These are phyloP conservation scores for Drosophila mercatorum DNA, from an alignment of 2,888 invertebrate species.

Conservation along the genomic window DNA sequence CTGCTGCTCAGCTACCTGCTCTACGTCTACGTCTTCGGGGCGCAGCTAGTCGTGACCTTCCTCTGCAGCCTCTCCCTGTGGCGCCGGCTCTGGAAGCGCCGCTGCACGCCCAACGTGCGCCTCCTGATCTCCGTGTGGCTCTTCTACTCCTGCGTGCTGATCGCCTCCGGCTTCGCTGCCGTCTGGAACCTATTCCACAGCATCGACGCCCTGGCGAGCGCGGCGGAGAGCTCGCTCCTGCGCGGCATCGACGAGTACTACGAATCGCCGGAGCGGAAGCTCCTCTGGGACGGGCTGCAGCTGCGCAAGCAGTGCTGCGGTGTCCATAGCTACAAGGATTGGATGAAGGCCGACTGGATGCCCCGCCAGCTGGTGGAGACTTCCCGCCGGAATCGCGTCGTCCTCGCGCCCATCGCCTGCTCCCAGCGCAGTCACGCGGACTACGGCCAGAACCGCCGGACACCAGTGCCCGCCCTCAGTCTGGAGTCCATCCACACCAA, in stretches of 20 bases:
- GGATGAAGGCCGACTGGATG: slow-evolving; percentile 82
- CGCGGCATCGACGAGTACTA: slow-evolving; percentile 83
- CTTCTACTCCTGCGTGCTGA: slow-evolving; percentile 73
- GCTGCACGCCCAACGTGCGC: slow-evolving; percentile 71
- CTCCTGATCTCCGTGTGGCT: slow-evolving; percentile 76
- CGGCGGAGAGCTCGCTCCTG: slow-evolving; percentile 70
- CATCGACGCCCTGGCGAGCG: slow-evolving; percentile 55
- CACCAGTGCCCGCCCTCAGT: slow-evolving; percentile 55
- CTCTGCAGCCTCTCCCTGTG: slow-evolving; percentile 74
- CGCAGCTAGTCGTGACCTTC: slow-evolving; percentile 71
- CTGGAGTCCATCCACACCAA: slow-evolving; percentile 68
- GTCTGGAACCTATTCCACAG: slow-evolving; percentile 70
- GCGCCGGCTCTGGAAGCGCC: slow-evolving; percentile 71
- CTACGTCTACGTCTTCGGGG: slow-evolving; percentile 71
- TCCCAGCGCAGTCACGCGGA: slow-evolving; percentile 54
- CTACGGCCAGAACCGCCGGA: slow-evolving; percentile 1
- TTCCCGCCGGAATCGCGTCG: neutral
- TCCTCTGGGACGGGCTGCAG: slow-evolving; percentile 83
- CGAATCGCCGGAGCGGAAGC: slow-evolving; percentile 82
- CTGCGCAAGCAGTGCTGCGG: slow-evolving; percentile 82
- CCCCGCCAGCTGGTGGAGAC: slow-evolving; percentile 27
- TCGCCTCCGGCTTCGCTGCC: slow-evolving; percentile 69
- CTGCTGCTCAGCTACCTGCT: slow-evolving; percentile 69
- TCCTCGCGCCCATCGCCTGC: slow-evolving; percentile 80
- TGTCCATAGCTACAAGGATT: slow-evolving; percentile 81